These are phyloP conservation scores for Periphyllus acericola DNA, from an alignment of 2,888 invertebrate genomes.

Conservation along the genomic window DNA sequence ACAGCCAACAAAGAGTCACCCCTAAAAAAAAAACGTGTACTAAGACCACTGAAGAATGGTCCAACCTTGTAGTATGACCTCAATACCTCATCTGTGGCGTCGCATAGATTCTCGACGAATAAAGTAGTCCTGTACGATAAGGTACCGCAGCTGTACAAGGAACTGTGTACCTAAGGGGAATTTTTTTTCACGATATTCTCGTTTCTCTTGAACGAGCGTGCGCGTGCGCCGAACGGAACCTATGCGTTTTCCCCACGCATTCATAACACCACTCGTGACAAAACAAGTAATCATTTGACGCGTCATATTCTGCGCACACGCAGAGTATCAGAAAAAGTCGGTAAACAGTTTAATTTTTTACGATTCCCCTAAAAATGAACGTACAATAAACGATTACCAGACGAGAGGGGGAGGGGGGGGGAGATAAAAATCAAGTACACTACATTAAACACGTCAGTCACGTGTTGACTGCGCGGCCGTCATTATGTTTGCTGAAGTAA, in stretches of 20 bases:
- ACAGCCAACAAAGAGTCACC: too few relatives aligned
- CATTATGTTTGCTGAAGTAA: neutral
- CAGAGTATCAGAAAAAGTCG: neutral
- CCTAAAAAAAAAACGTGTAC: too few relatives aligned
- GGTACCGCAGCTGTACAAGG: too few relatives aligned
- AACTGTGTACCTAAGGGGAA: too few relatives aligned
- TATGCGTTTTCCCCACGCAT: neutral
- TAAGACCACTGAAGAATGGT: too few relatives aligned
- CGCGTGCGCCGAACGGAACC: neutral
- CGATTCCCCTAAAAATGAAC: neutral
- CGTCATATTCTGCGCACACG: neutral
- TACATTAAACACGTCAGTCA: constrained; percentile 30
- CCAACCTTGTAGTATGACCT: too few relatives aligned
- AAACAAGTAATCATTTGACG: neutral
- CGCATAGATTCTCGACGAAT: too few relatives aligned
- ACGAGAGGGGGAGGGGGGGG: neutral
- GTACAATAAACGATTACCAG: neutral
- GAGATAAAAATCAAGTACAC: constrained; percentile 1
- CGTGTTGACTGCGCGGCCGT: neutral
- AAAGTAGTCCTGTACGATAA: too few relatives aligned
- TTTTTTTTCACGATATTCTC: too few relatives aligned
- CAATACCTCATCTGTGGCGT: too few relatives aligned
- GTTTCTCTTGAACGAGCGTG: neutral
- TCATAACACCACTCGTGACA: neutral
- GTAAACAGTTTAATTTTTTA: constrained; percentile 4